Conservation (phyloP, 2,888 invertebrate species). For the Zhuqinia jingwanae region DNA sequence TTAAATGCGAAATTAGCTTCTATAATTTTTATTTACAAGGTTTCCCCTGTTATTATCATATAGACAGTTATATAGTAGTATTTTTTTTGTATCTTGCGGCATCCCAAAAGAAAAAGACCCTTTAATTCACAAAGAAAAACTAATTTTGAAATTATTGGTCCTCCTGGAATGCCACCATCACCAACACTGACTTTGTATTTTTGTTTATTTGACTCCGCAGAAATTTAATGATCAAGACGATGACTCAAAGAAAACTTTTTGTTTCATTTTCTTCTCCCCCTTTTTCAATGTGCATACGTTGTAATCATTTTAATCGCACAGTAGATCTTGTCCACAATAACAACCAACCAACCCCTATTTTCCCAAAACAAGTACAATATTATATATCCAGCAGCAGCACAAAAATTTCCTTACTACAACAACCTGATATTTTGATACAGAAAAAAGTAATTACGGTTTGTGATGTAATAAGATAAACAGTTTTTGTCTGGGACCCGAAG, state of each 20-base stretch:
- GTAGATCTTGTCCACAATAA: neutral
- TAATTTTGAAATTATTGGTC: slow-evolving; percentile 16
- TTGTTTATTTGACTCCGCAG: neutral
- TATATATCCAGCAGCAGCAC: neutral
- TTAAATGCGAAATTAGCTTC: neutral
- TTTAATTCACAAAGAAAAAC: slow-evolving; percentile 52
- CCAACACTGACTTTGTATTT: slow-evolving; percentile 48
- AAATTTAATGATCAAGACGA: neutral
- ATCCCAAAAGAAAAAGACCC: neutral
- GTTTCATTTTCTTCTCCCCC: slow-evolving; percentile 47
- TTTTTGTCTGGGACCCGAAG: neutral
- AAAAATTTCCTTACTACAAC: neutral
- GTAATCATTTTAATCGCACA: slow-evolving; percentile 68
- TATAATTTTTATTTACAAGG: neutral
- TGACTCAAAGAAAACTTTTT: slow-evolving; percentile 36
- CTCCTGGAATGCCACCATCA: slow-evolving; percentile 10
- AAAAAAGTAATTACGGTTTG: slow-evolving; percentile 12
- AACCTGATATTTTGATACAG: neutral
- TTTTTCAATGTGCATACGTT: slow-evolving; percentile 16
- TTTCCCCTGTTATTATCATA: neutral
- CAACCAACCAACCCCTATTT: slow-evolving; percentile 1
- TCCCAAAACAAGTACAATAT: neutral
- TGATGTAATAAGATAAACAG: slow-evolving; percentile 15
- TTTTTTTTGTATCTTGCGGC: neutral
- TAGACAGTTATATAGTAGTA: neutral